Evolutionary conservation across 2,888 invertebrate species (phyloP).

Genomic region (Timema podura): DNA sequence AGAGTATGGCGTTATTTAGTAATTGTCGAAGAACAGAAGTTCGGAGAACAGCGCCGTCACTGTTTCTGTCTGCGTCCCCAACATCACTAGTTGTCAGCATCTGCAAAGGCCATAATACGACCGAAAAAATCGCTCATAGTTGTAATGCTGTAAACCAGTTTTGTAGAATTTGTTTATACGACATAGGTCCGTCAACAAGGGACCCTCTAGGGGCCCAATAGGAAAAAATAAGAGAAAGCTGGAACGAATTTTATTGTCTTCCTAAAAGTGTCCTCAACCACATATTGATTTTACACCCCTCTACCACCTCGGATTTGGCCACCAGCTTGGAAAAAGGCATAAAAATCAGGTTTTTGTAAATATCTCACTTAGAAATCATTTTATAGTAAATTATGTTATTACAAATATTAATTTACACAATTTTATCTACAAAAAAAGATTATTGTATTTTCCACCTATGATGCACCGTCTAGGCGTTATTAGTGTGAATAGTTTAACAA

Average conservation of each 20-base stretch:
- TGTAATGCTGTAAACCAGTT: too few species aligned
- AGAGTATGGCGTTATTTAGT: too few species aligned
- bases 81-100: too few species aligned
- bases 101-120: too few species aligned
- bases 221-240: background rate
- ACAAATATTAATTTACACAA: slow-evolving; percentile 2
- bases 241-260: background rate
- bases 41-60: too few species aligned
- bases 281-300: slow-evolving; percentile 7
- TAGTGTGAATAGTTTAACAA: background rate
- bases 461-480: background rate
- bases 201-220: background rate
- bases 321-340: background rate
- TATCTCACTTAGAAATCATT: background rate
- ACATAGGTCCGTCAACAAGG: slow-evolving; percentile 1
- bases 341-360: slow-evolving; percentile 4
- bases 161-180: background rate
- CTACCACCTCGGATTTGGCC: background rate
- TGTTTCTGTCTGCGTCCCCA: too few species aligned
- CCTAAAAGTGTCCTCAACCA: background rate
- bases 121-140: too few species aligned
- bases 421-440: background rate
- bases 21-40: too few species aligned
- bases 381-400: background rate
- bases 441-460: background rate